Conservation (phyloP, 2,888 invertebrate genomes). For the Callinectes sapidus region DNA sequence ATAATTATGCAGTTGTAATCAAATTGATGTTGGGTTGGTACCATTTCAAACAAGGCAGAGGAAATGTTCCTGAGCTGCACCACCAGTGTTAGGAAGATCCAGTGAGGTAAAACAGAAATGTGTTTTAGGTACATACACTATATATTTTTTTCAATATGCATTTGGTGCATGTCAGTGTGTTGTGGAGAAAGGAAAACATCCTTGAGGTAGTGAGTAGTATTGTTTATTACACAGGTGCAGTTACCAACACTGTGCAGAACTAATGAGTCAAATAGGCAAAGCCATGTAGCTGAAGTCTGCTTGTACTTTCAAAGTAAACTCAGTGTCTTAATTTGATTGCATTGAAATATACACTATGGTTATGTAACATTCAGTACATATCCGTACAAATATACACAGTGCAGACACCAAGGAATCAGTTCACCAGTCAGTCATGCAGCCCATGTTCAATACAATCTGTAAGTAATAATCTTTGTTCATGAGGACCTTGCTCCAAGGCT, state of each 20-base stretch:
- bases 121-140: background rate
- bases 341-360: background rate
- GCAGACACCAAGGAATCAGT: background rate
- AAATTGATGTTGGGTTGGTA: background rate
- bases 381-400: constrained; percentile 6
- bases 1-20: background rate
- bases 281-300: background rate
- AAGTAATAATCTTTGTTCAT: background rate
- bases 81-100: background rate
- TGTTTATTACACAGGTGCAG: constrained; percentile 22
- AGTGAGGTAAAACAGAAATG: background rate
- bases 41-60: background rate
- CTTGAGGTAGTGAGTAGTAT: background rate
- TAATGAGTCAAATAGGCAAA: background rate
- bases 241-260: background rate
- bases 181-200: background rate
- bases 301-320: constrained; percentile 13
- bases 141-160: background rate
- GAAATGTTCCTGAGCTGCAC: background rate
- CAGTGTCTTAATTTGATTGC: background rate
- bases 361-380: background rate
- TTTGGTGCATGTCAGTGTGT: background rate
- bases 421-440: background rate
- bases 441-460: background rate
- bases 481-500: background rate